A percentile compares a stretch with the other conserved stretches of the same genome.
Conservation (phyloP, 2,888 invertebrate genomes). For the Drosophila mayaguana region DNA sequence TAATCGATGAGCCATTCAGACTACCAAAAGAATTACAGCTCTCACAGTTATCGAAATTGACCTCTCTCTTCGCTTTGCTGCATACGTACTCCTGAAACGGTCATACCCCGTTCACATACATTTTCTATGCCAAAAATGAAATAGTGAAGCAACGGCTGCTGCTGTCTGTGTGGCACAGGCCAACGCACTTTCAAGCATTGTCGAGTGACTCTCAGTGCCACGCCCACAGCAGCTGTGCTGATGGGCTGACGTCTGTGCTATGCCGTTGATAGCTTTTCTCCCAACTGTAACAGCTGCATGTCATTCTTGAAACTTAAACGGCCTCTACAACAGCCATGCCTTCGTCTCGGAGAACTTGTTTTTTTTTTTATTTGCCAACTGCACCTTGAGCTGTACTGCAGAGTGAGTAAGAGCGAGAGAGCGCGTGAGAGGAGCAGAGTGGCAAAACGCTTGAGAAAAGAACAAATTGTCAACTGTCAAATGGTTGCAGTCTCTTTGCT, state of each 20-base stretch:
- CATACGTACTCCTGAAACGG: background rate
- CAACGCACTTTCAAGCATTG: conserved; percentile 50
- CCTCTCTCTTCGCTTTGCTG: background rate
- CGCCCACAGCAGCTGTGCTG: conserved; percentile 24
- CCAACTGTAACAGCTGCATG: conserved; percentile 32
- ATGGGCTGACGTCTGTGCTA: background rate
- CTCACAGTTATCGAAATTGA: too few relatives aligned
- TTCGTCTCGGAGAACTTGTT: background rate
- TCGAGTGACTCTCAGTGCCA: conserved; percentile 52
- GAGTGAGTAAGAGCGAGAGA: background rate
- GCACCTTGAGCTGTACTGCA: background rate
- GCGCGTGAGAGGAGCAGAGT: background rate
- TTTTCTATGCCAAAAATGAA: background rate
- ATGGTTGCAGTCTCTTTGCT: conserved; percentile 20
- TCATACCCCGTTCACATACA: background rate
- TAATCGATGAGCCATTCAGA: too few relatives aligned
- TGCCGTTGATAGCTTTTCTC: conserved; percentile 16
- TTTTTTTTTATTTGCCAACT: conserved; percentile 1
- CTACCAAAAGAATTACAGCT: too few relatives aligned
- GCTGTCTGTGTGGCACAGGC: conserved; percentile 28
- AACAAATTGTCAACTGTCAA: conserved; percentile 20
- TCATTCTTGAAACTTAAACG: conserved; percentile 40
- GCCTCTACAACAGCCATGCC: background rate
- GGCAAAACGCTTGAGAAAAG: background rate
- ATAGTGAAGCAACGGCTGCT: conserved; percentile 17